Conservation (phyloP, 2,113 vertebrate species). For the Camarhynchus parvulus region DNA sequence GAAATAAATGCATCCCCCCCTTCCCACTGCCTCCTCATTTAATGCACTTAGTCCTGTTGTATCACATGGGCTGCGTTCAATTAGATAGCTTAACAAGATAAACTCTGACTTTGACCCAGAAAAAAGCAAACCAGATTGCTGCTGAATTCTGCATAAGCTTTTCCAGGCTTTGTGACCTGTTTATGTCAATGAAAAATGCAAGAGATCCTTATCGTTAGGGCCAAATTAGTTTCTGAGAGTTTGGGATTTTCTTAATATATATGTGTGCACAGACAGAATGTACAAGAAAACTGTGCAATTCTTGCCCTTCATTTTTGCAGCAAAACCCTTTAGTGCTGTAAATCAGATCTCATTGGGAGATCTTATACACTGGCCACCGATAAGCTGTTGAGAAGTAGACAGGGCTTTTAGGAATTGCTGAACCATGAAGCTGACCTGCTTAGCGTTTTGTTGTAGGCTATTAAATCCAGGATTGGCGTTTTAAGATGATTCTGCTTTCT, state of each 20-base stretch:
- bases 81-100: slow-evolving; percentile 79
- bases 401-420: slow-evolving; percentile 81
- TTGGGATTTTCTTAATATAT: slow-evolving; percentile 26
- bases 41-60: slow-evolving; percentile 63
- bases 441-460: slow-evolving; percentile 83
- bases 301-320: slow-evolving; percentile 59
- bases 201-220: slow-evolving; percentile 62
- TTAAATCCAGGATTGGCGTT: slow-evolving; percentile 78
- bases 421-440: slow-evolving; percentile 83
- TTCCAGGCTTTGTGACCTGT: slow-evolving; percentile 70
- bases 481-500: slow-evolving; percentile 77
- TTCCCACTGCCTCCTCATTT: slow-evolving; percentile 43
- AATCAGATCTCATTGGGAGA: slow-evolving; percentile 79
- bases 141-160: slow-evolving; percentile 38
- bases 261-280: neutral
- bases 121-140: slow-evolving; percentile 64
- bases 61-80: slow-evolving; percentile 71
- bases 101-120: slow-evolving; percentile 78
- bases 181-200: slow-evolving; percentile 72
- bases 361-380: slow-evolving; percentile 64
- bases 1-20: neutral
- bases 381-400: slow-evolving; percentile 79
- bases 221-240: slow-evolving; percentile 53
- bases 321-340: slow-evolving; percentile 69
- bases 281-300: slow-evolving; percentile 37